These are phyloP conservation scores for Zaprionus lineosus DNA, from an alignment of 2,888 invertebrate genomes.

Conservation along the genomic window DNA sequence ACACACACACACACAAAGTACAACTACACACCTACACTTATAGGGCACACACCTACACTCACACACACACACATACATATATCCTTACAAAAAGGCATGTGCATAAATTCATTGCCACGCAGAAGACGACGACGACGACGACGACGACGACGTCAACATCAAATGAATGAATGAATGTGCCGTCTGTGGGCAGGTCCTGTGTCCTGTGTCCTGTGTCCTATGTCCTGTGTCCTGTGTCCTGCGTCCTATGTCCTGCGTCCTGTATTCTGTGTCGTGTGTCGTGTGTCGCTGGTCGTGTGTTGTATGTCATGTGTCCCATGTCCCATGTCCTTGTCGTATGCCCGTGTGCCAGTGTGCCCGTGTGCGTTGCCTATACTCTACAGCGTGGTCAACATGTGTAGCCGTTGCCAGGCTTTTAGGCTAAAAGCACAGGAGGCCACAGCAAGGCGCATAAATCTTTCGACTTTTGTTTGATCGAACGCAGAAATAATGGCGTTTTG, in stretches of 20 bases:
- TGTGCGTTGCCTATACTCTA: too few species aligned
- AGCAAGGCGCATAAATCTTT: conserved; percentile 64
- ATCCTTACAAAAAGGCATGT: conserved; percentile 30
- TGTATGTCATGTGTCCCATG: conserved; percentile 1
- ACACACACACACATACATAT: background rate
- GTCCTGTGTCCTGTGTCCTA: conserved; percentile 25
- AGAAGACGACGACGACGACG: conserved; percentile 35
- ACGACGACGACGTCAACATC: conserved; percentile 57
- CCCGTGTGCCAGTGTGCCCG: conserved; percentile 9
- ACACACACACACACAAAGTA: background rate
- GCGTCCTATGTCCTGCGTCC: conserved; percentile 6
- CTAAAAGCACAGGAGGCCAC: conserved; percentile 42
- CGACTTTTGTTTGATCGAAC: conserved; percentile 76
- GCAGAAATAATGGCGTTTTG: conserved; percentile 73
- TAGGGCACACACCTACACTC: background rate
- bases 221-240: conserved; percentile 7
- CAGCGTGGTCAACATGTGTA: conserved; percentile 59
- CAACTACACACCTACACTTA: too few species aligned
- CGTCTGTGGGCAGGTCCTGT: conserved; percentile 22
- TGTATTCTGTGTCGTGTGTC: conserved; percentile 35
- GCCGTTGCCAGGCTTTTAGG: conserved; percentile 57
- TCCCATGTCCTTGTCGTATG: background rate
- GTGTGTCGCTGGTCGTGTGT: conserved; percentile 10
- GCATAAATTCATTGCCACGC: conserved; percentile 74
- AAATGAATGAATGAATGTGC: conserved; percentile 70